A percentile compares a stretch with the other conserved stretches of the same genome.
phyloP scores from a whole-genome alignment of 2,888 invertebrate species.

The Germaria angustata region DNA sequence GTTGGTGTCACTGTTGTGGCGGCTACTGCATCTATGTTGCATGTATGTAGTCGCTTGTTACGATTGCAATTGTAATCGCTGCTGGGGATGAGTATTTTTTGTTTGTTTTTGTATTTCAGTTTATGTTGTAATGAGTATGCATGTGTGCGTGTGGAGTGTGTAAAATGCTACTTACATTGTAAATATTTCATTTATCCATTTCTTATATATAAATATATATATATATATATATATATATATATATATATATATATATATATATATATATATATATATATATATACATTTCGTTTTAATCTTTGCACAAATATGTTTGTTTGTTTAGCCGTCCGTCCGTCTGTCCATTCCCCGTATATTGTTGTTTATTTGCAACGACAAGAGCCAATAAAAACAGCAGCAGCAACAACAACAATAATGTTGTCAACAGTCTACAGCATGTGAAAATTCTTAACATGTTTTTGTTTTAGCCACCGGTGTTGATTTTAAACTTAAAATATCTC shows the following conservation, averaged over 20 bases:
- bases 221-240: neutral
- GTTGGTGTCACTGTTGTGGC: conserved; percentile 46
- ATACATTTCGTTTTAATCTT: conserved; percentile 24
- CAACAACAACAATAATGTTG: conserved; percentile 58
- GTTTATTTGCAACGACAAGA: conserved; percentile 30
- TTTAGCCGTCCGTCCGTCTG: neutral
- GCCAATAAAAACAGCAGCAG: conserved; percentile 38
- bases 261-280: neutral
- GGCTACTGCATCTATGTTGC: conserved; percentile 49
- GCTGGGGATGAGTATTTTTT: conserved; percentile 25
- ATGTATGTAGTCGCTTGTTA: conserved; percentile 50
- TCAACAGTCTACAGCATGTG: conserved; percentile 72
- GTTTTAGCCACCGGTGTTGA: conserved; percentile 71
- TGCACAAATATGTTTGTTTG: conserved; percentile 34
- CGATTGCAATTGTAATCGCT: conserved; percentile 51
- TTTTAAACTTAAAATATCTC: conserved; percentile 62
- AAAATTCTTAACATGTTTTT: conserved; percentile 76
- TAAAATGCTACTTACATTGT: conserved; percentile 48
- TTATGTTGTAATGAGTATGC: neutral
- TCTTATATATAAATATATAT: neutral
- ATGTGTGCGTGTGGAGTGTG: conserved; percentile 7
- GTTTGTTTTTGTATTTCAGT: conserved; percentile 7
- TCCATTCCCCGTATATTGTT: neutral
- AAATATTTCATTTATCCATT: conserved; percentile 60
- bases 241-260: neutral